Base-by-base conservation (phyloP, 2,113 vertebrate species). In the Tachysurus fulvidraco region DNA sequence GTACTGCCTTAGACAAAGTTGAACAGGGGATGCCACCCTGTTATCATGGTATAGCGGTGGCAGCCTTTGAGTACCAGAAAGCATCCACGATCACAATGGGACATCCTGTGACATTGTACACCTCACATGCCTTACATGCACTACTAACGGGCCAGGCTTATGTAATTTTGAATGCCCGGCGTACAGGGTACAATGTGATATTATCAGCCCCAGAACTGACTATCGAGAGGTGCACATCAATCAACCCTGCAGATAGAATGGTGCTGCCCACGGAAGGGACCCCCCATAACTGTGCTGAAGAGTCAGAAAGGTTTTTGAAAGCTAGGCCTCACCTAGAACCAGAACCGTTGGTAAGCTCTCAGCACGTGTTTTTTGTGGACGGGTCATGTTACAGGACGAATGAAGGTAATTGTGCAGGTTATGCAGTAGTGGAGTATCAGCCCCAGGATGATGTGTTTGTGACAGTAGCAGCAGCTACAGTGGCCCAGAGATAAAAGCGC, bases 21-120 rank as follows among this genome's bases (percentile, higher is more conserved):
- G 60, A 5, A 14, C 30, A 5, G 12, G 69, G 1, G 14, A 57
- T 17, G 55, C 55, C 44, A 4, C 50, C 46, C 23, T 64, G 23
- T 23, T 36, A 65, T 2, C 23, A 50, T 17, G 55, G 82, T 0
- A 10, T 1, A 19, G 57, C 10, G 1, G 62, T 25, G 4, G 86
- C 62, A 4, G 81, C 44, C 46, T 85, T 77, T 90, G 92, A 91
- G 2, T 91, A 93, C 92, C 92, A 87, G 92, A 94, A 90, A 91
- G 91, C 92, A 91, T 94, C 59, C 0, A 3, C 10, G 1, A n/a
- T 65, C 3, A 50, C 41, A 0, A 82, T 82, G 36, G 81, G 59
- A 7, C 46, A 82, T 6, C 36, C 23, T 6, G 41, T 82, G 0
- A 82, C 17, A 4, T 23, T 82, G 0, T 81, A 60, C 13, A 64